Percentiles rank a stretch among this genome's conserved stretches.
Conservation (phyloP, 2,113 vertebrate genomes). For the Brienomyrus longianalis region DNA sequence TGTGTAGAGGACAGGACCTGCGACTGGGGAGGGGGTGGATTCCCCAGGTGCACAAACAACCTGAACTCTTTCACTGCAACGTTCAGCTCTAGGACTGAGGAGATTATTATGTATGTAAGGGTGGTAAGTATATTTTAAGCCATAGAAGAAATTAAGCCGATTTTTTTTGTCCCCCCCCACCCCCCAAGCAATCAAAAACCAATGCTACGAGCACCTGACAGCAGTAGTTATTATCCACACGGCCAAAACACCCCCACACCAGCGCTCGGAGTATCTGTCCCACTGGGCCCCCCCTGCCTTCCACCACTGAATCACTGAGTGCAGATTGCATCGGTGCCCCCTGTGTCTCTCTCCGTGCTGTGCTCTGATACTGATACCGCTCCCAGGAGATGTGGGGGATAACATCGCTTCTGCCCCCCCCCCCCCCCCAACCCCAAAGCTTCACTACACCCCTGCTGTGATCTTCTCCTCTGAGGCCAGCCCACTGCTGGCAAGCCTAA, state of each 20-base stretch:
- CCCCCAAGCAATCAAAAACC: not conserved
- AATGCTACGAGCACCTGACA: not conserved
- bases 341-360: constrained; percentile 30
- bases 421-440: not conserved
- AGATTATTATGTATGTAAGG: not conserved
- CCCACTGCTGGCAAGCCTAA: not conserved
- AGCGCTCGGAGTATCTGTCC: constrained; percentile 27
- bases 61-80: not conserved
- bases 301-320: not conserved
- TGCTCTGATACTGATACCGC: constrained; percentile 40
- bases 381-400: constrained; percentile 39
- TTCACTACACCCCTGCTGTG: not conserved
- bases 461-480: constrained; percentile 1
- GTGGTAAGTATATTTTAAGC: constrained; percentile 1
- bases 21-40: not conserved
- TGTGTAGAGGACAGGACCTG: not conserved
- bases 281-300: constrained; percentile 11
- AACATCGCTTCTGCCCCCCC: constrained; percentile 9
- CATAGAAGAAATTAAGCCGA: constrained; percentile 50
- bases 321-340: constrained; percentile 44
- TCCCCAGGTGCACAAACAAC: not conserved
- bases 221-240: constrained; percentile 18
- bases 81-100: not conserved
- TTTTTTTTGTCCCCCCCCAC: not conserved
- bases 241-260: constrained; percentile 8